Evolutionary conservation across 2,797 vertebrate species (phyloP).

Genomic region (Sternotherus odoratus): DNA sequence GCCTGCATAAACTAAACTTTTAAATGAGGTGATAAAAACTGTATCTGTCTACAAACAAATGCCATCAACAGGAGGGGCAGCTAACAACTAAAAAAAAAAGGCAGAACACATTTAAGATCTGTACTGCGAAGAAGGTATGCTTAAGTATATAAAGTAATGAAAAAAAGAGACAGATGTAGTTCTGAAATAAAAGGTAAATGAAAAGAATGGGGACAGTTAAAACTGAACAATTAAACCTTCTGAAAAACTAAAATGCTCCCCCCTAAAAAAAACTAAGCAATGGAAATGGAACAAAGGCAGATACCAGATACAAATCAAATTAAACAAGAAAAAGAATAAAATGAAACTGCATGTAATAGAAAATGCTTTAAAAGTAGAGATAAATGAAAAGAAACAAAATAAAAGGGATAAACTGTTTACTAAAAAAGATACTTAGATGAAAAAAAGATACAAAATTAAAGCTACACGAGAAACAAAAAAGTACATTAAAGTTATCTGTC

Average conservation of each 20-base stretch:
- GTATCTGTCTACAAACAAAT: background rate
- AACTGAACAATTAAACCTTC: background rate
- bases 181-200: background rate
- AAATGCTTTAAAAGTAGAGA: background rate
- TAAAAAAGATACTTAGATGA: background rate
- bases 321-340: background rate
- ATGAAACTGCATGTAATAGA: background rate
- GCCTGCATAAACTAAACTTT: background rate
- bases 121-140: background rate
- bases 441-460: background rate
- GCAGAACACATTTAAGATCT: background rate
- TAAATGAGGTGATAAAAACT: background rate
- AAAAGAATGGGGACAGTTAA: background rate
- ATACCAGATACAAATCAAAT: background rate
- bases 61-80: background rate
- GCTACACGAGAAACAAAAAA: background rate
- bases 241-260: background rate
- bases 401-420: background rate
- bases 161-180: background rate
- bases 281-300: background rate
- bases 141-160: constrained; percentile 5
- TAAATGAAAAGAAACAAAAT: constrained; percentile 5
- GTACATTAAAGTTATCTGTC: constrained; percentile 22
- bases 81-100: background rate
- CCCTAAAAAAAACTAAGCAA: background rate